Base-by-base conservation (phyloP, 2,113 vertebrate genomes). In the Myanophis thanlyinensis region DNA sequence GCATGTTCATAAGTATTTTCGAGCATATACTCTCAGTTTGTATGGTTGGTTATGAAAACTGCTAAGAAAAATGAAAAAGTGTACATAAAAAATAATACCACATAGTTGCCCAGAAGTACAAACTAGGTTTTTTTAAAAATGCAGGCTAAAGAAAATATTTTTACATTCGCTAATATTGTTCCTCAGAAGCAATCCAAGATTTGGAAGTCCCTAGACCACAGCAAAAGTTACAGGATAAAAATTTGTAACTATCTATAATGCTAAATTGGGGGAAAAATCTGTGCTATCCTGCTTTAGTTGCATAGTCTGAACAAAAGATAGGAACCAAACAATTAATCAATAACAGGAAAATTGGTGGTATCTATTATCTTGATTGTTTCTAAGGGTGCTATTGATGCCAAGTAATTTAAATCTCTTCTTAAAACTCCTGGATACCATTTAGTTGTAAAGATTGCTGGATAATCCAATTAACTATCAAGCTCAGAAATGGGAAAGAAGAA, bases 341-440 rank as follows among this genome's bases (percentile, higher is more conserved):
- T 92, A 92, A 22, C 30, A 56, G 4, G 47, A 10, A 85, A 85
- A 48, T 92, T 59, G 88, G 30, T 87, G 47, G 62, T 5, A 92
- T 92, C 51, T 89, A 25, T 93, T 88, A 62, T 93, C 93, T 93
- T 88, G 8, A 87, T 89, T 73, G 53, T 46, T 86, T 67, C 46
- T 80, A 46, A 89, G 0, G 89, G 92, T 92, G 30, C 88, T 9
- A 0, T 23, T 92, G 4, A 3, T 35, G 84, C 1, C 0, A n/a
- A 7, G 12, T 67, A n/a, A 87, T 46, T 15, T 47, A 35, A 90
- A 87, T 54, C 13, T 89, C 91, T 2, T 4, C 89, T 30, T 85
- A 94, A 91, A 88, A 88, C 6, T 92, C 4, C 48, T 1, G 1
- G 53, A 92, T 5, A 91, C 22, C 89, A 73, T 73, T 93, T 67